Evolutionary conservation across 2,113 vertebrate species (phyloP), one percentile per base, ranked within the genome.

Genomic region (Coturnix japonica): DNA sequence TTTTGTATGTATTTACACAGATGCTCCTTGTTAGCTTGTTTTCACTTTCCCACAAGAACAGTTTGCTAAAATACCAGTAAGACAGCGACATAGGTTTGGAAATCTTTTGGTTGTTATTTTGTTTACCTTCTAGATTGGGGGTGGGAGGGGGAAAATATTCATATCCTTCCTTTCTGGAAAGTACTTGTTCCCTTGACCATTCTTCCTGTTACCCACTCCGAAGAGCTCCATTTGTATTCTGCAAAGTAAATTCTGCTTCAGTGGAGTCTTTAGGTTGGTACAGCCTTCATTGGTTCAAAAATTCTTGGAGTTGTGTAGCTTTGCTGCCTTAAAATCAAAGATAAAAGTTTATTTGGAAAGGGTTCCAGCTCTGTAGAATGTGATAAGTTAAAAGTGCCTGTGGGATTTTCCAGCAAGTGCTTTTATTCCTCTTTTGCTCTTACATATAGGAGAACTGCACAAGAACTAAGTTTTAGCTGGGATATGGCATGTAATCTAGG

Each of bases 121-220:
- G 37, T 81, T 85, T 66, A 66, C 49, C 81, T 82, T 82, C 87
- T 77, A 67, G 89, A 54, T 91, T 76, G 33, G 30, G 46, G 65
- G 25, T 33, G 69, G 47, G 66, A 60, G 64, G 49, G 11, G 23
- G 39, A 70, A 49, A 74, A 61, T 93, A 93, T 91, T 96, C 92
- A 94, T 81, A 93, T 96, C 95, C 95, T 96, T 95, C 95, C 95
- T 96, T 94, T 95, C 86, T 96, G 86, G 78, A 56, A 94, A 96
- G 25, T 44, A 63, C 74, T 92, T 64, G 78, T 91, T 91, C 84
- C 78, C 67, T 89, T 94, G 89, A 85, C 66, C 76, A 26, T 84
- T 90, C 71, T 96, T 95, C 91, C 89, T 85, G 81, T 67, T 93
- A 72, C 89, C 81, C 37, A n/a, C 2, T 93, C 54, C 30, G n/a